phyloP scores from a whole-genome alignment of 2,888 invertebrate genomes.

The Sceliomorpha sp. region DNA sequence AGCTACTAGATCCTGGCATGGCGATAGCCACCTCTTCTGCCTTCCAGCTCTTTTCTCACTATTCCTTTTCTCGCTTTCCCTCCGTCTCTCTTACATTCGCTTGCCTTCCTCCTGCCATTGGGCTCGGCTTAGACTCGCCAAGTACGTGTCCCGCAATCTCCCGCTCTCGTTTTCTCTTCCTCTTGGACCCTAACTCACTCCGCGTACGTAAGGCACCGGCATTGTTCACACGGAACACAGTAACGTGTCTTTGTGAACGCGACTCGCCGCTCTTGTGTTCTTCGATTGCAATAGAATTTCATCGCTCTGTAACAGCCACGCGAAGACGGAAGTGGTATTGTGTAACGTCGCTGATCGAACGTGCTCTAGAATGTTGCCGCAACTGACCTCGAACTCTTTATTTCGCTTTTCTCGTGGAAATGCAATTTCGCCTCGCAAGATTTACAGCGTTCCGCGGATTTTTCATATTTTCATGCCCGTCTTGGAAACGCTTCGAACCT shows the following conservation, averaged over 20 bases:
- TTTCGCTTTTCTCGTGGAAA: neutral
- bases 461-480: too few species aligned
- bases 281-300: conserved; percentile 41
- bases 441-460: too few species aligned
- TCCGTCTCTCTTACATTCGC: conserved; percentile 25
- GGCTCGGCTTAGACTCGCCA: neutral
- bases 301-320: conserved; percentile 15
- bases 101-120: conserved; percentile 27
- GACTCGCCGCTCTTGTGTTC: conserved; percentile 23
- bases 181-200: conserved; percentile 31
- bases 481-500: too few species aligned
- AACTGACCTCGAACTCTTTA: conserved; percentile 7
- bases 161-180: conserved; percentile 51
- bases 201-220: conserved; percentile 14
- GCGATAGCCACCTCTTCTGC: conserved; percentile 67
- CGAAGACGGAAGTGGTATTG: conserved; percentile 44
- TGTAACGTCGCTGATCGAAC: conserved; percentile 23
- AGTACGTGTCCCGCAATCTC: conserved; percentile 1
- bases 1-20: conserved; percentile 71
- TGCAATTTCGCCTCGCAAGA: conserved; percentile 2
- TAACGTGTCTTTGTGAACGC: conserved; percentile 22
- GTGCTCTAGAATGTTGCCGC: neutral
- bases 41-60: conserved; percentile 43
- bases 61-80: conserved; percentile 25
- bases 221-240: conserved; percentile 29